Base-by-base conservation (phyloP, 2,888 invertebrate species). In the Xestobium rufovillosum region DNA sequence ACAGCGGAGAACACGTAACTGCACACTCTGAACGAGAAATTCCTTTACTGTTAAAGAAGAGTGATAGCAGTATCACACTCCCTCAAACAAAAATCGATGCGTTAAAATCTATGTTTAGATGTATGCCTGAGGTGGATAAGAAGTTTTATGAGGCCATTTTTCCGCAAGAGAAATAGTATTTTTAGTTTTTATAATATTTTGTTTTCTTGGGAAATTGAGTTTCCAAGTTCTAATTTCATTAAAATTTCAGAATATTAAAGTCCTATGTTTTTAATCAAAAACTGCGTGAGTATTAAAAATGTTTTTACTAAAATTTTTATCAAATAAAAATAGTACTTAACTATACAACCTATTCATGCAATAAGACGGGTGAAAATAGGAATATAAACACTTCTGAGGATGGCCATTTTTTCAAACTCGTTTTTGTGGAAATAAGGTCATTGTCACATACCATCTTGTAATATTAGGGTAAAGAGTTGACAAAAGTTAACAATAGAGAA, bases 41-140 rank as follows among this genome's bases (percentile, higher is more conserved):
- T 6, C 23, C 23, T 6, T n/a, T 8, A 19, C 23, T 8, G n/a
- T n/a, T n/a, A 19, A 19, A 19, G n/a, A 19, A 19, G 23, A 19
- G n/a, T n/a, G 23, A 19, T n/a, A n/a, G 6, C 6, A 19, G n/a
- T 8, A n/a, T n/a, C 2, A 2, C 12, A 10, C 13, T 28, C 9
- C 10, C 29, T 28, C 29, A 28, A 28, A 3, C 9, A 10, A 28
- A 28, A 13, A 28, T 28, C 12, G 29, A 28, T 10, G n/a, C 29
- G 12, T 28, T 28, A 12, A 9, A 13, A 2, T 10, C 10, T 12
- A 28, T 28, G 29, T 13, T 28, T 28, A 28, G 12, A 12, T 28
- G 29, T n/a, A 28, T 28, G 29, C 29, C 29, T 2, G 29, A 10
- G 12, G 12, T 3, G 9, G 29, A 28, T 13, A 3, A 9, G 12